These are phyloP conservation scores for Hypocryptadius cinnamomeus DNA, from an alignment of 2,113 vertebrate species.

Conservation along the genomic window DNA sequence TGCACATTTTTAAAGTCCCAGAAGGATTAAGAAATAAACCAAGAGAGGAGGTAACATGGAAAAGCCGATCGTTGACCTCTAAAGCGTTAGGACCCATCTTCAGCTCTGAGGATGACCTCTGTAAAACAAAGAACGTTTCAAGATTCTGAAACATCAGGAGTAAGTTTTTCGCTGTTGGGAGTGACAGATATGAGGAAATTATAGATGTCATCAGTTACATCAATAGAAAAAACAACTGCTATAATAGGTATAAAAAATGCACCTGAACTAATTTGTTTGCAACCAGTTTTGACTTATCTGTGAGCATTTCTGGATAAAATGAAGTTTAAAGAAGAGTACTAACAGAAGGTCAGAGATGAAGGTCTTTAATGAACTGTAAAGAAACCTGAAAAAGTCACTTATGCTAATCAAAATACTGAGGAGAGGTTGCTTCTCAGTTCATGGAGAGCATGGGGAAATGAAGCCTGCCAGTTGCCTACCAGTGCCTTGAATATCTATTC, in stretches of 20 bases:
- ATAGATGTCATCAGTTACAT: background rate
- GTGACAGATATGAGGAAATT: background rate
- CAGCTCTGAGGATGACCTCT: background rate
- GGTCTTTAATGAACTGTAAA: background rate
- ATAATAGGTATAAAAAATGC: background rate
- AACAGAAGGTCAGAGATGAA: background rate
- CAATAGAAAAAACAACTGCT: background rate
- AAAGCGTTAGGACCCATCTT: background rate
- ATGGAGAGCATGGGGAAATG: background rate
- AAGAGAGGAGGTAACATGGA: background rate
- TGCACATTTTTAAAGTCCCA: background rate
- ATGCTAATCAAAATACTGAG: background rate
- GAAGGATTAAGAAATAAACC: background rate
- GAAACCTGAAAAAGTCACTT: background rate
- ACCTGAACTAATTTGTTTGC: background rate
- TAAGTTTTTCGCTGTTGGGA: background rate
- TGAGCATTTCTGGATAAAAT: background rate
- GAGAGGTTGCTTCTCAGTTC: background rate
- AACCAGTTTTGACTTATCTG: background rate
- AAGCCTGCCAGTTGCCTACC: background rate
- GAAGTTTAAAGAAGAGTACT: background rate
- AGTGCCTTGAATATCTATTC: background rate
- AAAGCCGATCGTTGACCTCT: background rate
- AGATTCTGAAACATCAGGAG: background rate
- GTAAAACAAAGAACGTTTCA: background rate